These are phyloP conservation scores for Heterodera filipjevi DNA, from an alignment of 2,888 invertebrate genomes.

Conservation along the genomic window DNA sequence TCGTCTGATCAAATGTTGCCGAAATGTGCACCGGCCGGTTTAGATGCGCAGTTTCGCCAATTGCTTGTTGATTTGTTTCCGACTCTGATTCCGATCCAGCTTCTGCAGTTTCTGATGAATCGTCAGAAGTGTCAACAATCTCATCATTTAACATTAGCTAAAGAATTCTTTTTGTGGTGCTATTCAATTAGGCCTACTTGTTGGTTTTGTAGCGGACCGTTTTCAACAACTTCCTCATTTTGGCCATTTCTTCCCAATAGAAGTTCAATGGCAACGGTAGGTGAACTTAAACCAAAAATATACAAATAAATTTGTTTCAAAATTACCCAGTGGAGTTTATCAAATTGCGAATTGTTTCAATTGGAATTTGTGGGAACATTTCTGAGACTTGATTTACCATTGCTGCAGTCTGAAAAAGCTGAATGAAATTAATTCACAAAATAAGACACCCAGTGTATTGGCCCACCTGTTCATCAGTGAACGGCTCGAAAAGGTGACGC, in stretches of 20 bases:
- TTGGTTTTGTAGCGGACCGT: conserved; percentile 16
- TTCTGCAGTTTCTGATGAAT: not conserved
- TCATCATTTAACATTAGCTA: conserved; percentile 6
- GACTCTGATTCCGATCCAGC: conserved; percentile 6
- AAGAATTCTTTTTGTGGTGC: not conserved
- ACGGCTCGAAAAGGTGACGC: conserved; percentile 38
- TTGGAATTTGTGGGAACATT: conserved; percentile 42
- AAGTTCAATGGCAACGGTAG: conserved; percentile 34
- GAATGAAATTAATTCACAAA: not conserved
- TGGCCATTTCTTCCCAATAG: conserved; percentile 28
- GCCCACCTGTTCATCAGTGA: conserved; percentile 42
- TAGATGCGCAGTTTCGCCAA: not conserved
- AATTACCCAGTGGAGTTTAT: conserved; percentile 26
- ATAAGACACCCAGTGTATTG: no score
- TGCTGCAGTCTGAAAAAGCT: conserved; percentile 23
- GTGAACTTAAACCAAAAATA: conserved; percentile 19
- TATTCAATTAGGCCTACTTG: not conserved
- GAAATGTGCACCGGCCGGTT: not conserved
- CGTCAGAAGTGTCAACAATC: not conserved
- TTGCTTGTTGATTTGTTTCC: conserved; percentile 19
- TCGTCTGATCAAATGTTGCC: not conserved
- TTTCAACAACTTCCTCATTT: conserved; percentile 4
- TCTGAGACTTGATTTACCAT: conserved; percentile 43
- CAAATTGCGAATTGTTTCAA: conserved; percentile 33
- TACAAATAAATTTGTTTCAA: not conserved